phyloP scores from a whole-genome alignment of 1,140 invertebrate species.

The Mya arenaria region DNA sequence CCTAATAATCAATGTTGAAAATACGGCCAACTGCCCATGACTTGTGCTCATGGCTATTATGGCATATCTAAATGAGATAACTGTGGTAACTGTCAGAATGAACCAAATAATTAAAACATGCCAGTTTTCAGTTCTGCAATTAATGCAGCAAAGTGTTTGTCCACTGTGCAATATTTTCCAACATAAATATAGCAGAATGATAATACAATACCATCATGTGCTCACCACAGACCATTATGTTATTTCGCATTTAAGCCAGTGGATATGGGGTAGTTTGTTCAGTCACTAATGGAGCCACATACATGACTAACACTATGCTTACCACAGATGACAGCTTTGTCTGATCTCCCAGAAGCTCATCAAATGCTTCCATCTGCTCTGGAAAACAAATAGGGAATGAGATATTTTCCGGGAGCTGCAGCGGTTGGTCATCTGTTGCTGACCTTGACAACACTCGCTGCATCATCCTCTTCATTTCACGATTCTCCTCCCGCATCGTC shows the following conservation, averaged over 20 bases:
- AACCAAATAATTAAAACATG: background rate
- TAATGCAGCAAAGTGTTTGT: slow-evolving; percentile 16
- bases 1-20: no score
- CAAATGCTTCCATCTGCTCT: background rate
- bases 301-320: background rate
- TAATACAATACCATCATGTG: background rate
- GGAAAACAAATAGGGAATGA: background rate
- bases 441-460: background rate
- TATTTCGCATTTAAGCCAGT: background rate
- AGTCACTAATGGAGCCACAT: background rate
- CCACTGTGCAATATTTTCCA: slow-evolving; percentile 20
- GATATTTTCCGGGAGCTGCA: background rate
- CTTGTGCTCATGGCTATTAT: slow-evolving; percentile 3
- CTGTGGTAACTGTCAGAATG: background rate
- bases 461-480: background rate
- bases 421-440: background rate
- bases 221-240: background rate
- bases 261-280: background rate
- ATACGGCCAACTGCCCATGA: no score
- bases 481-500: background rate
- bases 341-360: background rate
- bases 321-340: background rate
- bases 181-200: background rate
- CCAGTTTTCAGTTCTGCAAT: slow-evolving; percentile 22
- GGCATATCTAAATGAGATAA: slow-evolving; percentile 3